Evolutionary conservation across 1,140 invertebrate species (phyloP).

Genomic region (Orussus abietinus): DNA sequence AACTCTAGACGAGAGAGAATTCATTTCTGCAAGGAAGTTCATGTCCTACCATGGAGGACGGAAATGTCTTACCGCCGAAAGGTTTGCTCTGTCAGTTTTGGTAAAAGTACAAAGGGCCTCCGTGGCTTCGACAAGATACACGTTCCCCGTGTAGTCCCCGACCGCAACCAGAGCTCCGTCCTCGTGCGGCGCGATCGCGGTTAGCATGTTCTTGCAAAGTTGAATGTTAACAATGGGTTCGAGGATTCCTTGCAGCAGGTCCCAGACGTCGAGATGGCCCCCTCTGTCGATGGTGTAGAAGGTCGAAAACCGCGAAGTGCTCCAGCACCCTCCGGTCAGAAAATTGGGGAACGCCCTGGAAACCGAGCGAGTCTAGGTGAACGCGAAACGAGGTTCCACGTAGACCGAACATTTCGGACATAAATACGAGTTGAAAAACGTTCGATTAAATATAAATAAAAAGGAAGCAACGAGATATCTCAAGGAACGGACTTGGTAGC

Average conservation of each 20-base stretch:
- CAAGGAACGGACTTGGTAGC: slow-evolving; percentile 52
- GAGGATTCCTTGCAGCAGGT: slow-evolving; percentile 53
- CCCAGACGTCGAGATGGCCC: slow-evolving; percentile 56
- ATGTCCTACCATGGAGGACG: too few species aligned
- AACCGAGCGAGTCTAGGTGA: too few species aligned
- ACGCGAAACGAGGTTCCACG: not conserved
- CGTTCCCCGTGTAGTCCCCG: not conserved
- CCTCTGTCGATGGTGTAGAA: slow-evolving; percentile 55
- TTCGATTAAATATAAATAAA: slow-evolving; percentile 15
- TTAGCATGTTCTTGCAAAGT: slow-evolving; percentile 31
- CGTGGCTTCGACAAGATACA: not conserved
- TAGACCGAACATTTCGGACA: not conserved
- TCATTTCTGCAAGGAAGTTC: not conserved
- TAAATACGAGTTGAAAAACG: not conserved
- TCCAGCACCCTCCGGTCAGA: slow-evolving; percentile 55
- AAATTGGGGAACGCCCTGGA: slow-evolving; percentile 1
- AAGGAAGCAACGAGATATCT: slow-evolving; percentile 39
- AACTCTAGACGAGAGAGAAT: not conserved
- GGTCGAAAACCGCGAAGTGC: slow-evolving; percentile 53
- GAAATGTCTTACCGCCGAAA: not conserved
- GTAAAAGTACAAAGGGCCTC: not conserved
- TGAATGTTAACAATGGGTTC: slow-evolving; percentile 51
- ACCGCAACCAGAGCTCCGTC: not conserved
- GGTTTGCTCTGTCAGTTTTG: not conserved
- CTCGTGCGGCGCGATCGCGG: not conserved